A percentile compares a stretch with the other conserved stretches of the same genome.
These are phyloP conservation scores for Oncopodura yosiiana DNA, from an alignment of 1,140 invertebrate genomes.

Conservation along the genomic window DNA sequence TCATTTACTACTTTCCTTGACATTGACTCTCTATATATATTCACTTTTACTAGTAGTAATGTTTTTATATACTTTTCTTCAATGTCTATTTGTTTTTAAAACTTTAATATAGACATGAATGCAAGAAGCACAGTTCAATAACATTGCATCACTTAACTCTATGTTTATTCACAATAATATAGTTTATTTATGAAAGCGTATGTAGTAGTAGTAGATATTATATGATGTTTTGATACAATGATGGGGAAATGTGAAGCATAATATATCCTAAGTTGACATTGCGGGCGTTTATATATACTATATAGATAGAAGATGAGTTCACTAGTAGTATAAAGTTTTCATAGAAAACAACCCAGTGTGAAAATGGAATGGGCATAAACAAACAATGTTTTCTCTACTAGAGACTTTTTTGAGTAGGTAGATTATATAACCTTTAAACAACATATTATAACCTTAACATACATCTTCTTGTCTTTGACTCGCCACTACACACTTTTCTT, in stretches of 20 bases:
- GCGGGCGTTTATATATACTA: no score
- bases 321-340: constrained; percentile 20
- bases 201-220: background rate
- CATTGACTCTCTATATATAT: background rate
- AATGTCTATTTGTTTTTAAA: background rate
- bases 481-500: no score
- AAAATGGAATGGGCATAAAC: constrained; percentile 29
- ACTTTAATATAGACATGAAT: background rate
- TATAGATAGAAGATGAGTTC: no score
- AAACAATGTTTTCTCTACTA: constrained; percentile 36
- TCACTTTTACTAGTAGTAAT: background rate
- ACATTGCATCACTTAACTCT: no score
- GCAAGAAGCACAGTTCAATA: background rate
- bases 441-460: no score
- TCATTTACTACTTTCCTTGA: background rate
- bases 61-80: constrained; percentile 2
- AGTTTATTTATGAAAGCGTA: constrained; percentile 1
- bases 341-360: constrained; percentile 28
- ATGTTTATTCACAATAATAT: no score
- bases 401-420: constrained; percentile 36
- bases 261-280: background rate
- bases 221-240: background rate
- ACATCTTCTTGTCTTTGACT: no score
- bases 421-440: no score
- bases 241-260: background rate